Evolutionary conservation across 2,113 vertebrate genomes (phyloP).

Genomic region (Rynchops niger): DNA sequence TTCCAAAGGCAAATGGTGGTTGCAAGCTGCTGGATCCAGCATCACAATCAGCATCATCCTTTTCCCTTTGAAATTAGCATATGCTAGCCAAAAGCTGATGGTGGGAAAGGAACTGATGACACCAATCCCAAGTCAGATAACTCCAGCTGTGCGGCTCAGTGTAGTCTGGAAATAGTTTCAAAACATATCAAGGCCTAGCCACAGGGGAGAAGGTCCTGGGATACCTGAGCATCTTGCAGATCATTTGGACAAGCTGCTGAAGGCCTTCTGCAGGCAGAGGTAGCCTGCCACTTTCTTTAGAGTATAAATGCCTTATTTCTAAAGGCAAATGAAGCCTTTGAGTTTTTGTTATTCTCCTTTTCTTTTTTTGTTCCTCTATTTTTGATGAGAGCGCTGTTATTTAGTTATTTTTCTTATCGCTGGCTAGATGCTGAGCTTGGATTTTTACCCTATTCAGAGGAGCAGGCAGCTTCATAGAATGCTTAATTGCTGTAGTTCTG

Average conservation of each 20-base stretch:
- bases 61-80: neutral
- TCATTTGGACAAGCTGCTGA: neutral
- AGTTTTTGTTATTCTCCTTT: neutral
- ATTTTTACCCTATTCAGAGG: constrained; percentile 6
- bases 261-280: neutral
- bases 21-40: neutral
- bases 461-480: neutral
- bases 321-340: neutral
- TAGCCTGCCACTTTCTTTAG: neutral
- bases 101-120: neutral
- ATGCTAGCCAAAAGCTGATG: neutral
- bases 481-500: constrained; percentile 31
- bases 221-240: neutral
- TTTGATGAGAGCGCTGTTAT: neutral
- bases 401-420: neutral
- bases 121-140: neutral
- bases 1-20: neutral
- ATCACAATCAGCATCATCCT: neutral
- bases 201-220: neutral
- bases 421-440: constrained; percentile 26
- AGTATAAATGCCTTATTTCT: neutral
- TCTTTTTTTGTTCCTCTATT: neutral
- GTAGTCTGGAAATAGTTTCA: neutral
- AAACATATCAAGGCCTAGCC: neutral
- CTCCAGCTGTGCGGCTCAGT: neutral